These are phyloP conservation scores for Littorina saxatilis DNA, from an alignment of 1,140 invertebrate genomes.

Conservation along the genomic window DNA sequence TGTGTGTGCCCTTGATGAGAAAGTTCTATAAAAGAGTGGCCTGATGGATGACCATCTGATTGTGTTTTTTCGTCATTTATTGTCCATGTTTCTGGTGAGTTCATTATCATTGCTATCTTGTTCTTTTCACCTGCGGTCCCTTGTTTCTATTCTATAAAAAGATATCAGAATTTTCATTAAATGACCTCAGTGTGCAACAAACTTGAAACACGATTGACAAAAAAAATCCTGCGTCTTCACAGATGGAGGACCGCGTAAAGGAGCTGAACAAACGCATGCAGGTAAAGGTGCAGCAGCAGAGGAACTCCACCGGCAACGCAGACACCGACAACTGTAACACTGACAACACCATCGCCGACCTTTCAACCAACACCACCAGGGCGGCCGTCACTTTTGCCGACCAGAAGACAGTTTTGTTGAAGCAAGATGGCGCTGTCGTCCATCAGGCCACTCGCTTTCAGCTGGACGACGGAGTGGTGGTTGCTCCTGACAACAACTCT, in stretches of 20 bases:
- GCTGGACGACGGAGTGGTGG: constrained; percentile 28
- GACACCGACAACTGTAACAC: constrained; percentile 28
- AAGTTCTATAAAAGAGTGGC: too few relatives aligned
- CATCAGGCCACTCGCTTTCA: not conserved
- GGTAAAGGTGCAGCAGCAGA: constrained; percentile 52
- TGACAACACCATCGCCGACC: not conserved
- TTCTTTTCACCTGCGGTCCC: too few relatives aligned
- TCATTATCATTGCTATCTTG: too few relatives aligned
- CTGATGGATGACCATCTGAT: too few relatives aligned
- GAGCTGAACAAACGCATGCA: constrained; percentile 61
- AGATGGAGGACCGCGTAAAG: constrained; percentile 66
- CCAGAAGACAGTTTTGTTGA: not conserved
- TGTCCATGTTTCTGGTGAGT: too few relatives aligned
- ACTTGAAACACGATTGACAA: too few relatives aligned
- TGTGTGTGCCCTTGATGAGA: too few relatives aligned
- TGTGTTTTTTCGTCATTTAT: too few relatives aligned
- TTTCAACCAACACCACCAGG: not conserved
- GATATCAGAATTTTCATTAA: too few relatives aligned
- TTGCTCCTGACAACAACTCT: constrained; percentile 47
- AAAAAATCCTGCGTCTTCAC: too few relatives aligned
- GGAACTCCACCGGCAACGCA: not conserved
- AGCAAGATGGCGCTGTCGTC: constrained; percentile 17
- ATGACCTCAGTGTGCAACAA: too few relatives aligned
- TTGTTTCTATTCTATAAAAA: too few relatives aligned
- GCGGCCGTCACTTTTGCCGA: not conserved